Evolutionary conservation across 2,888 invertebrate genomes (phyloP), one percentile per base, ranked within the genome.

Genomic region (Smittia sp.): DNA sequence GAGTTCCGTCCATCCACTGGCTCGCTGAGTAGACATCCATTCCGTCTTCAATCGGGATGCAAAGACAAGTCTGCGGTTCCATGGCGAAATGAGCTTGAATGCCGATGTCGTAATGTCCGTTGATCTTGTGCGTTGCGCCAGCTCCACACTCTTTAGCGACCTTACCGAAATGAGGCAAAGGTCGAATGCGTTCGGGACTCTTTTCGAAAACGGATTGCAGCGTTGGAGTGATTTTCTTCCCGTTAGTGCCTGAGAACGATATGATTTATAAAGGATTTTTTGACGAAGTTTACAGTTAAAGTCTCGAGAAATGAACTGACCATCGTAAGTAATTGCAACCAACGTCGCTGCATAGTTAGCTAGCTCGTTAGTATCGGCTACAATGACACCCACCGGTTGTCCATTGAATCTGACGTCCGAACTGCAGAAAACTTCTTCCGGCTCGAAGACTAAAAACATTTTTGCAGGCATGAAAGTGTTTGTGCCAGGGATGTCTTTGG

Each of bases 71-170:
- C 74, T 89, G 88, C 0, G 88, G 85, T 77, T 91, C 91, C 88
- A 91, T 88, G 6, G 86, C 85, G 77, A 86, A 90, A 79, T 91
- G 90, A 78, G 88, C 89, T 78, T 91, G 91, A 1, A 84, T 78
- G 18, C 86, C 86, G 65, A 85, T 76, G 65, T 82, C 81, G 73
- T 85, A 81, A 74, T 81, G 83, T 0, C 89, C 90, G 68, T 82
- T 82, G 3, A 88, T 77, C 9, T 84, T 81, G 39, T 80, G 78
- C 22, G 77, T 77, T 27, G 76, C 75, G 15, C 80, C 75, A 1
- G 74, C 75, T 1, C 80, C 4, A 83, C 27, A 46, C 83, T 70
- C 1, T 84, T 83, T 75, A 78, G 3, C 78, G 79, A 7, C 76
- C 25, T 46, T 63, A 18, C 63, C 13, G 18, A 18, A 73, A n/a